These are phyloP conservation scores for Sepiola atlantica DNA, from an alignment of 2,888 invertebrate genomes.

Conservation along the genomic window DNA sequence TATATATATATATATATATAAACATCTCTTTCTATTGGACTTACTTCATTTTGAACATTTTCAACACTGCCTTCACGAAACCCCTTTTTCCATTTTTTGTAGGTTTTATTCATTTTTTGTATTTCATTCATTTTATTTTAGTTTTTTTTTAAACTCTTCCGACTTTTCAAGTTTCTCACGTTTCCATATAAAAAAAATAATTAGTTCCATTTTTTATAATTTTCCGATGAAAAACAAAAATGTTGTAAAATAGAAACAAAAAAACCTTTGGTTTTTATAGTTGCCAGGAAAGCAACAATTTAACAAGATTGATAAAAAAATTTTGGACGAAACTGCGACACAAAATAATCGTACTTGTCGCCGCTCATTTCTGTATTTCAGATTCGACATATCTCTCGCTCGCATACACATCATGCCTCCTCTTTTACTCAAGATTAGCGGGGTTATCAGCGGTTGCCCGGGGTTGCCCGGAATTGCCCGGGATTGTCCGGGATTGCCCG, in stretches of 20 bases:
- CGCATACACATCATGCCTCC: background rate
- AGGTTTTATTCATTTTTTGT: too few relatives aligned
- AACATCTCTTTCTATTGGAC: too few relatives aligned
- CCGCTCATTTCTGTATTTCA: too few relatives aligned
- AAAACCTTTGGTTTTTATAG: background rate
- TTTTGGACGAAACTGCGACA: background rate
- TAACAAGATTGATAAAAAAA: background rate
- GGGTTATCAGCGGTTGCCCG: too few relatives aligned
- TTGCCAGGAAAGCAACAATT: background rate
- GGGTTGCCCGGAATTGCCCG: too few relatives aligned
- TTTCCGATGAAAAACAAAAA: background rate
- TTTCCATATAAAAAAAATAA: background rate
- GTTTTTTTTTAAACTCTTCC: background rate
- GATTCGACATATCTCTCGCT: background rate
- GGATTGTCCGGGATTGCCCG: too few relatives aligned
- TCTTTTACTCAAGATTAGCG: background rate
- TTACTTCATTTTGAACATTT: too few relatives aligned
- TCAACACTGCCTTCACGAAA: too few relatives aligned
- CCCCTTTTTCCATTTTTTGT: too few relatives aligned
- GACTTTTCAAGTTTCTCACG: background rate
- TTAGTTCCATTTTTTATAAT: background rate
- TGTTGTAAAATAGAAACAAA: background rate
- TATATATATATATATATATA: too few relatives aligned
- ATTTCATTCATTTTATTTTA: background rate
- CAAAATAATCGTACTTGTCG: too few relatives aligned